These are phyloP conservation scores for Hippocampus mohnikei DNA, from an alignment of 2,113 vertebrate genomes.

Conservation along the genomic window DNA sequence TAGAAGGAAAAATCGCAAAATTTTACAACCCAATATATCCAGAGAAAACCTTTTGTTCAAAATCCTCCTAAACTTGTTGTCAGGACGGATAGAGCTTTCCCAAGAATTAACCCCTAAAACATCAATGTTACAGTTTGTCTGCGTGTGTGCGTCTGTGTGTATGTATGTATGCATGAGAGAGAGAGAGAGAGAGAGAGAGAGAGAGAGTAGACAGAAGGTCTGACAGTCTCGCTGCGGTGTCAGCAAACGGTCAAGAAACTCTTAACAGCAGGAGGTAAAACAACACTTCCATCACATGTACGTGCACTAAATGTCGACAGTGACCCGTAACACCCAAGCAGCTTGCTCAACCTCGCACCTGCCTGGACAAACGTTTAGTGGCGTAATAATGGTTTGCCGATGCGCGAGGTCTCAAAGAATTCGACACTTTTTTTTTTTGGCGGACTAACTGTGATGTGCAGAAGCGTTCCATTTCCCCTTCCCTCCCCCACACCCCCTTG, in stretches of 20 bases:
- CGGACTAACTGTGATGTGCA: constrained; percentile 54
- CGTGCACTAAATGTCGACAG: constrained; percentile 17
- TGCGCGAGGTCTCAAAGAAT: not conserved
- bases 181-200: not conserved
- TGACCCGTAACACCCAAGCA: constrained; percentile 13
- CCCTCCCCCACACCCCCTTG: constrained; percentile 11
- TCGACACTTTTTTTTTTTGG: not conserved
- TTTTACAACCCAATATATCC: too few relatives aligned
- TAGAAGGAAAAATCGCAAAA: too few relatives aligned
- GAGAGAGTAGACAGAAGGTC: constrained; percentile 54
- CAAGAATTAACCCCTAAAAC: not conserved
- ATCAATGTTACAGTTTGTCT: not conserved
- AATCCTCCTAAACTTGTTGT: not conserved
- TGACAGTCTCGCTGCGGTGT: constrained; percentile 65
- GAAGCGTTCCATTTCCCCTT: constrained; percentile 22
- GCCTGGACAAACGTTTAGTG: not conserved
- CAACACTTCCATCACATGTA: constrained; percentile 31
- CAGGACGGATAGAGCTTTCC: not conserved
- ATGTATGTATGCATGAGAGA: too few relatives aligned
- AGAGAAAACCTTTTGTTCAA: too few relatives aligned
- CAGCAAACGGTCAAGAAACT: constrained; percentile 69
- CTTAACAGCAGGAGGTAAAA: constrained; percentile 58
- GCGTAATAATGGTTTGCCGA: not conserved
- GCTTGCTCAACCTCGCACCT: not conserved
- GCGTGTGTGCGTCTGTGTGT: not conserved